Conservation (phyloP, 2,888 invertebrate species). For the Leptogaster cylindrica region DNA sequence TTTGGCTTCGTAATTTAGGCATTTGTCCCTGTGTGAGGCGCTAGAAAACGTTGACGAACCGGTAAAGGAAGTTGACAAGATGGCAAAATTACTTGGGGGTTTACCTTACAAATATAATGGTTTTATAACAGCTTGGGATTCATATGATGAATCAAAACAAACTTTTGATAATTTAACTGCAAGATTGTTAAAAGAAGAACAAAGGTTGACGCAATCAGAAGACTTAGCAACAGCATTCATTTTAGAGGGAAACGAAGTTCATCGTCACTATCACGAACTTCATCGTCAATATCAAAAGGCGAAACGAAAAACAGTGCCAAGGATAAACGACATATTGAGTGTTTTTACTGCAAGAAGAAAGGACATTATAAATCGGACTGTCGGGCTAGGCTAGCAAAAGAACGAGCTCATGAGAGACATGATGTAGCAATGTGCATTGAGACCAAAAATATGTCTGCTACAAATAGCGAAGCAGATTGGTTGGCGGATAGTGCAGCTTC, state of each 20-base stretch:
- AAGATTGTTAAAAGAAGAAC: constrained; percentile 29
- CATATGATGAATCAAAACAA: not conserved
- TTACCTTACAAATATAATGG: constrained; percentile 9
- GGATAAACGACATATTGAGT: not conserved
- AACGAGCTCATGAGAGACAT: not conserved
- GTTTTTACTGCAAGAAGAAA: constrained; percentile 6
- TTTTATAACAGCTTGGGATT: constrained; percentile 18
- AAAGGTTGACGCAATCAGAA: too few species aligned
- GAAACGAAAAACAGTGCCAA: not conserved
- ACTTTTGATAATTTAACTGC: constrained; percentile 6
- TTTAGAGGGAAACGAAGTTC: not conserved
- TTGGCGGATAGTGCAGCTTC: constrained; percentile 40
- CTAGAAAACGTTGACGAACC: too few species aligned
- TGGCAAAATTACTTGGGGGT: constrained; percentile 10
- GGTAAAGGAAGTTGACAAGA: too few species aligned
- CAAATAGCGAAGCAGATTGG: constrained; percentile 9
- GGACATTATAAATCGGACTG: too few species aligned
- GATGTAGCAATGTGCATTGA: not conserved
- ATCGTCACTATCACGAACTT: not conserved
- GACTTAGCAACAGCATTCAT: not conserved
- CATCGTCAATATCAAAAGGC: not conserved
- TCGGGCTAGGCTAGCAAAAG: not conserved
- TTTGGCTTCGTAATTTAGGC: too few species aligned
- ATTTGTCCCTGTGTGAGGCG: too few species aligned
- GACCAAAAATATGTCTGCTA: not conserved